Base-by-base conservation (phyloP, 2,797 vertebrate species). In the Crocidura indochinensis region DNA sequence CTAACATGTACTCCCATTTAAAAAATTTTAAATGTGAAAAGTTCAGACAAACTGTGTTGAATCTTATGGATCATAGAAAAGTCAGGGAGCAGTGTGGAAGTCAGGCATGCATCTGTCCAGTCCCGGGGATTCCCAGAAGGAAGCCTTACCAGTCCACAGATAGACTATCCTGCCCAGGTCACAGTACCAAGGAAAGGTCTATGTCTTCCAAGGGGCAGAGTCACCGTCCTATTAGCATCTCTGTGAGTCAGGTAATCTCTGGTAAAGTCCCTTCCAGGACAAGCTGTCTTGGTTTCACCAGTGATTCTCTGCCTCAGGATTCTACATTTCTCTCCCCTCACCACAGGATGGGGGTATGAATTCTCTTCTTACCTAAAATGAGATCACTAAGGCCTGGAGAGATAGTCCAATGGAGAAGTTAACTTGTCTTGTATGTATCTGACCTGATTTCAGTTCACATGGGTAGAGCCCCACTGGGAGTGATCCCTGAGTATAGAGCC, bases 31-130 rank as follows among this genome's bases (percentile, higher is more conserved):
- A 38, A 44, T 22, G 60, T 4, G 19, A 90, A 64, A 60, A 88
- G 71, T 67, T 15, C 11, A 9, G 3, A n/a, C 44, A 14, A 4
- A 11, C 6, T 1, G 8, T 22, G 31, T 8, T 24, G 74, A 74
- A 10, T 78, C 26, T 31, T 46, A 0, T 22, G 51, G 47, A n/a
- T 75, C 0, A 0, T 24, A 22, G 11, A 14, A 6, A 29, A 7
- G 53, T 56, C 1, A 1, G 31, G 71, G 75, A 62, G 17, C 22
- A 44, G 26, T 12, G 6, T 91, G 4, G 8, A 22, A 64, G 14
- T 15, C 15, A 7, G 8, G 38, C 29, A 2, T 0, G 1, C 8
- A 3, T 20, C 64, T 19, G 11, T 24, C 3, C 19, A 15, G 60
- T 62, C 24, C 26, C 26, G 8, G 24, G 64, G 24, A 27, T 65